A percentile compares a stretch with the other conserved stretches of the same genome.
Evolutionary conservation across 2,888 invertebrate genomes (phyloP).

Genomic region (Choristoneura rosaceana): DNA sequence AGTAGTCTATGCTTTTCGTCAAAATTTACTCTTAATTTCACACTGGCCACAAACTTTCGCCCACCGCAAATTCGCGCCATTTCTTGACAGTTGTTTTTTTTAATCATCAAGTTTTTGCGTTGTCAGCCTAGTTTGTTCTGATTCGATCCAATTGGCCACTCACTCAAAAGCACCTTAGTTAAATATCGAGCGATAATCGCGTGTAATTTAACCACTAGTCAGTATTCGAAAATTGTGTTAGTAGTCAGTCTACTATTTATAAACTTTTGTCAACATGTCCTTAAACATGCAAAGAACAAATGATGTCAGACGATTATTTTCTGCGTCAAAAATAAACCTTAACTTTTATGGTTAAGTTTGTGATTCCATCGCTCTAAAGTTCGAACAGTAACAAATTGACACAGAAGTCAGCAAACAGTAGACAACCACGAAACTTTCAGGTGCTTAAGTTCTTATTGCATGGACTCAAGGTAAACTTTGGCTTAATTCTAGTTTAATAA

Average conservation of each 20-base stretch:
- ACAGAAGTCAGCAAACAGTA: background rate
- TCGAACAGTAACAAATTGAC: background rate
- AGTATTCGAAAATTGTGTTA: background rate
- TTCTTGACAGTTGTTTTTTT: constrained; percentile 36
- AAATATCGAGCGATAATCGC: constrained; percentile 39
- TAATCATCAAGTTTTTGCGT: constrained; percentile 49
- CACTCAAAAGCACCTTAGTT: constrained; percentile 20
- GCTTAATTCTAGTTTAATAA: background rate
- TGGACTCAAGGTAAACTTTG: background rate
- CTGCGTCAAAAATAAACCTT: background rate
- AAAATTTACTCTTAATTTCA: constrained; percentile 17
- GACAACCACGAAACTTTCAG: background rate
- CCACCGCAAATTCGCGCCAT: constrained; percentile 29
- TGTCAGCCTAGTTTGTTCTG: constrained; percentile 44
- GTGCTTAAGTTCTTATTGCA: background rate
- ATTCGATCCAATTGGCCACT: constrained; percentile 52
- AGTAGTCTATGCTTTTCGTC: background rate
- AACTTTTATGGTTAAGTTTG: background rate
- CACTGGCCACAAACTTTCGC: constrained; percentile 18
- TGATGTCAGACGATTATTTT: background rate
- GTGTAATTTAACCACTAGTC: background rate
- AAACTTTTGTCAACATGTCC: constrained; percentile 1
- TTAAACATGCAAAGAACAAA: background rate
- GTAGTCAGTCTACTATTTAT: background rate
- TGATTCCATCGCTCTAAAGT: background rate